These are phyloP conservation scores for Pachliopta kotzebuea DNA, from an alignment of 2,888 invertebrate species.

Conservation along the genomic window DNA sequence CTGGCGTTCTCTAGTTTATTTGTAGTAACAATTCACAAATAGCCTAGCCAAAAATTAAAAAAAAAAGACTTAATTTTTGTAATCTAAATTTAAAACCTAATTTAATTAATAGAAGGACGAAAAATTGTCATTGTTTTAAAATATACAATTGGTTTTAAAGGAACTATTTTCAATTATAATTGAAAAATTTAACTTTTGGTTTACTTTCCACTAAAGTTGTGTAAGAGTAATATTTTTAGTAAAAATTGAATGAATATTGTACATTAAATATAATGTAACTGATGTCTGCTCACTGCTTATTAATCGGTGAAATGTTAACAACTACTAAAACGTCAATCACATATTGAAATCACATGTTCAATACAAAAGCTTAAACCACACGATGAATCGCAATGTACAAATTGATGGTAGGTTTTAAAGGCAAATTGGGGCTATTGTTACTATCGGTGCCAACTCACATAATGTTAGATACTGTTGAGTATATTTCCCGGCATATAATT, in stretches of 20 bases:
- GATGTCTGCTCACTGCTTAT: not conserved
- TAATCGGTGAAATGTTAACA: not conserved
- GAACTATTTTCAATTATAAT: too few relatives aligned
- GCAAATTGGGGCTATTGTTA: not conserved
- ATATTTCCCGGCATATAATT: not conserved
- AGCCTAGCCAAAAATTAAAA: too few relatives aligned
- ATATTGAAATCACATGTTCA: not conserved
- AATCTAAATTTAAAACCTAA: too few relatives aligned
- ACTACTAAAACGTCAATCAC: slow-evolving; percentile 3
- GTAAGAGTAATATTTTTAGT: not conserved
- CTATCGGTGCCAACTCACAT: not conserved
- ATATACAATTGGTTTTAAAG: too few relatives aligned
- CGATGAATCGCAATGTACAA: not conserved
- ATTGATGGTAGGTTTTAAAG: not conserved
- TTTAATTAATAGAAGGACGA: too few relatives aligned
- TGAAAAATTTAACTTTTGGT: not conserved
- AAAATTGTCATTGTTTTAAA: too few relatives aligned
- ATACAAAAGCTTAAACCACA: not conserved
- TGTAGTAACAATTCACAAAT: too few relatives aligned
- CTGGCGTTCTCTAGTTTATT: too few relatives aligned
- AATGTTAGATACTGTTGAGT: not conserved
- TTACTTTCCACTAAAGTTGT: not conserved
- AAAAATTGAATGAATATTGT: not conserved
- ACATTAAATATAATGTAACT: not conserved
- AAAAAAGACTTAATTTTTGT: too few relatives aligned